Base-by-base conservation (phyloP, 2,888 invertebrate species). In the Epinotia nisella region DNA sequence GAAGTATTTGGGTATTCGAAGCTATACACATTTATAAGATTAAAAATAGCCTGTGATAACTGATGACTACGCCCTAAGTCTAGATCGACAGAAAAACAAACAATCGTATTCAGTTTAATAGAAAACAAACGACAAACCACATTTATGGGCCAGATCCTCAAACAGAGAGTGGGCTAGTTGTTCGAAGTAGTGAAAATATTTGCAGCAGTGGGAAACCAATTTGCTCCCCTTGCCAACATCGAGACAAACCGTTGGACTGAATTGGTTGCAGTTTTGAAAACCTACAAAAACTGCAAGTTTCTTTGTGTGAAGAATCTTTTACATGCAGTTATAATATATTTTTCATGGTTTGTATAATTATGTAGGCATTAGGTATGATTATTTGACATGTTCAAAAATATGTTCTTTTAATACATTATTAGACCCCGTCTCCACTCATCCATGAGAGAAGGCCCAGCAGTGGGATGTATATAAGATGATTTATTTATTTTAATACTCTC, bases 171-270 rank as follows among this genome's bases (percentile, higher is more conserved):
- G 53, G 19, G 3, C 55, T 11, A 55, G 55, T 21, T 59, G 17
- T 35, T 59, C n/a, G 29, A 59, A n/a, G 15, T 35, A n/a, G 45
- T 24, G 35, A 17, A 67, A 67, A 67, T 67, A 58, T 67, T 67
- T 67, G 60, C 19, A 19, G 19, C 35, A 24, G 21, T 15, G 15
- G 41, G 45, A 15, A 61, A 61, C 45, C 45, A 45, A 61, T 61
- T 45, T 19, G 29, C 29, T 19, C 15, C 49, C 45, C 24, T 68
- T 68, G 59, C 59, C 29, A 45, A 21, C 11, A 41, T n/a, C 41
- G 24, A n/a, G 17, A 56, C 19, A 67, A 58, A 58, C 67, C 7
- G n/a, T 41, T 17, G 29, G 45, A 49, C 49, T 58, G 45, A n/a
- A 45, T 49, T 49, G 58, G 17, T 60, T 60, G 17, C 19, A 39